A percentile compares a stretch with the other conserved stretches of the same genome.
These are phyloP conservation scores for Indicator maculatus DNA, from an alignment of 2,113 vertebrate genomes.

Conservation along the genomic window DNA sequence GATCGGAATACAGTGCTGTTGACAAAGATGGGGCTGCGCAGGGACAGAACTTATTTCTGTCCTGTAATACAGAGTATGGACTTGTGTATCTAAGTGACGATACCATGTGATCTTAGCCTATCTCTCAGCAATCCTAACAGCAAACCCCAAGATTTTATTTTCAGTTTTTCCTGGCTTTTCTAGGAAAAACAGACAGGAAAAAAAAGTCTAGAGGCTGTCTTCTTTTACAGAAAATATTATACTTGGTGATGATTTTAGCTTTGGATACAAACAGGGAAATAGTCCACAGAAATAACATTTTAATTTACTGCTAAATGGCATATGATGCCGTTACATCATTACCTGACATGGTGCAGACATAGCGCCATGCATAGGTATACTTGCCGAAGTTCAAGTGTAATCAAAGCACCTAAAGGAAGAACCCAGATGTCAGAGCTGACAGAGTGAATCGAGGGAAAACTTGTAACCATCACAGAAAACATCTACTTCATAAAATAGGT, in stretches of 20 bases:
- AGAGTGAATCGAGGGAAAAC: not conserved
- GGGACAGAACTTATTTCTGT: not conserved
- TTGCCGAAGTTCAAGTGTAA: not conserved
- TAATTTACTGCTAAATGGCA: not conserved
- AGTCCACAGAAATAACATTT: not conserved
- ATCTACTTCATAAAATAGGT: not conserved
- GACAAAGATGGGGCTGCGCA: not conserved
- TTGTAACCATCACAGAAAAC: not conserved
- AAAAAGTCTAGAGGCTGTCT: not conserved
- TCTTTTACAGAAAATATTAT: not conserved
- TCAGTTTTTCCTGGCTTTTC: not conserved
- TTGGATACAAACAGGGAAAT: not conserved
- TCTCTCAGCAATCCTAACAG: not conserved
- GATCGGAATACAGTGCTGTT: not conserved
- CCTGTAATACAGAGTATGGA: no score
- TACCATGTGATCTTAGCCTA: not conserved
- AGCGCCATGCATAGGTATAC: not conserved
- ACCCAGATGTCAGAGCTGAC: not conserved
- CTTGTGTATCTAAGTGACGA: not conserved
- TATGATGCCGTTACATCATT: not conserved
- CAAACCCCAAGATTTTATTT: not conserved
- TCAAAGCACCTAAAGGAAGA: not conserved
- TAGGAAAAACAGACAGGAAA: not conserved
- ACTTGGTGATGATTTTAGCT: not conserved
- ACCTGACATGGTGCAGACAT: not conserved